Evolutionary conservation across 2,113 vertebrate species (phyloP).

Genomic region (Psettodes erumei): DNA sequence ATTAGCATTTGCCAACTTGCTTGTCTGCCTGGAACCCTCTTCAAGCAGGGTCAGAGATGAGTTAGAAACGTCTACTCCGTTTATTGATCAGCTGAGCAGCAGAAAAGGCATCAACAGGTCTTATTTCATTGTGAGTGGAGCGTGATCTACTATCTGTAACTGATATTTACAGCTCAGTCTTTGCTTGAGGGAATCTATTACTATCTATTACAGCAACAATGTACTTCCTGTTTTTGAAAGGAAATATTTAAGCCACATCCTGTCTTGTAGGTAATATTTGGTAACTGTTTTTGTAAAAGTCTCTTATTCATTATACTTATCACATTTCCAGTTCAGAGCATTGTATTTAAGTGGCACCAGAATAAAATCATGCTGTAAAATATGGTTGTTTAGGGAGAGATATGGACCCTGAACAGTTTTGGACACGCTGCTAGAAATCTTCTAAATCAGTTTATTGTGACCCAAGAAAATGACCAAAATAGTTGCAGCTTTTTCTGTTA

Average conservation of each 20-base stretch:
- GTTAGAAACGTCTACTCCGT: no score
- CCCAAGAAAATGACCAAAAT: background rate
- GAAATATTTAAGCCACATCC: slow-evolving; percentile 33
- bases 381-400: background rate
- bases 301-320: no score
- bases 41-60: no score
- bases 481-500: no score
- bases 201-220: slow-evolving; percentile 1
- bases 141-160: background rate
- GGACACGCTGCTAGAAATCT: no score
- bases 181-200: background rate
- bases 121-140: no score
- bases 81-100: no score
- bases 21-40: background rate
- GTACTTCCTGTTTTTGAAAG: slow-evolving; percentile 26
- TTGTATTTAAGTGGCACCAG: background rate
- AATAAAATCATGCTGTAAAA: background rate
- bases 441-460: no score
- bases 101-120: no score
- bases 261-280: background rate
- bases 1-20: background rate
- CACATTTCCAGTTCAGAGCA: background rate
- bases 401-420: background rate
- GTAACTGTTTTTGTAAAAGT: background rate
- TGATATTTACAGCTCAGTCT: background rate